A percentile compares a stretch with the other conserved stretches of the same genome.
These are phyloP conservation scores for Tokudaia tokunoshimensis DNA, from an alignment of 2,797 vertebrate genomes.

Conservation along the genomic window DNA sequence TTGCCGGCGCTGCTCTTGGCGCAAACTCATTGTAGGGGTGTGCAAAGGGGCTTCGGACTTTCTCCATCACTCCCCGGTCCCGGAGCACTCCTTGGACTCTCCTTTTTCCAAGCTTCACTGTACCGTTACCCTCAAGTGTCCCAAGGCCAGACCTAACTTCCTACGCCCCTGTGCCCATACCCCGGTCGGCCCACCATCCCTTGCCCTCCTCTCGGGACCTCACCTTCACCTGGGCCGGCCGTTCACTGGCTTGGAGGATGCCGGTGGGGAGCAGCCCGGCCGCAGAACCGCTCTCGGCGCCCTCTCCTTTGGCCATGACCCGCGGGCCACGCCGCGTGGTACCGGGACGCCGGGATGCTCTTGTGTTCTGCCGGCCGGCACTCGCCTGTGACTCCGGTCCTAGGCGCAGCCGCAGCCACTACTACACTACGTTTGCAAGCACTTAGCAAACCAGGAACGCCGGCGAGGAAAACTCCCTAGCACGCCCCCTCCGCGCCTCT, in stretches of 20 bases:
- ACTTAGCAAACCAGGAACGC: not conserved
- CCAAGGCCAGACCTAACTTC: not conserved
- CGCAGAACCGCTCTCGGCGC: slow-evolving; percentile 81
- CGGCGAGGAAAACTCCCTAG: not conserved
- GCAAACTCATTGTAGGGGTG: not conserved
- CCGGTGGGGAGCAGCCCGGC: slow-evolving; percentile 79
- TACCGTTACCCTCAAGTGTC: not conserved
- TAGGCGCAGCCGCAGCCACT: not conserved
- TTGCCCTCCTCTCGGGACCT: not conserved
- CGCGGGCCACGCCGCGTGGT: slow-evolving; percentile 70
- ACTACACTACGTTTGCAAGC: not conserved
- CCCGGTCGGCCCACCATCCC: not conserved
- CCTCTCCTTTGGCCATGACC: slow-evolving; percentile 86
- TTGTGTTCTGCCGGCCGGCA: not conserved
- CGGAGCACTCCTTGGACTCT: not conserved
- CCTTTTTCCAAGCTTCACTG: not conserved
- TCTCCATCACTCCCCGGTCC: not conserved
- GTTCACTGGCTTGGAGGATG: slow-evolving; percentile 72
- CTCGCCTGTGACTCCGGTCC: not conserved
- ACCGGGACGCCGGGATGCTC: slow-evolving; percentile 58
- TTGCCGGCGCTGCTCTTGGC: not conserved
- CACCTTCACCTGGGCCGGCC: slow-evolving; percentile 75
- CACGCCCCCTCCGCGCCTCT: slow-evolving; percentile 69
- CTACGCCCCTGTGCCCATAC: not conserved
- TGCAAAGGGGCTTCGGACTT: not conserved